phyloP scores from a whole-genome alignment of 2,797 vertebrate species.

The Falco cherrug region DNA sequence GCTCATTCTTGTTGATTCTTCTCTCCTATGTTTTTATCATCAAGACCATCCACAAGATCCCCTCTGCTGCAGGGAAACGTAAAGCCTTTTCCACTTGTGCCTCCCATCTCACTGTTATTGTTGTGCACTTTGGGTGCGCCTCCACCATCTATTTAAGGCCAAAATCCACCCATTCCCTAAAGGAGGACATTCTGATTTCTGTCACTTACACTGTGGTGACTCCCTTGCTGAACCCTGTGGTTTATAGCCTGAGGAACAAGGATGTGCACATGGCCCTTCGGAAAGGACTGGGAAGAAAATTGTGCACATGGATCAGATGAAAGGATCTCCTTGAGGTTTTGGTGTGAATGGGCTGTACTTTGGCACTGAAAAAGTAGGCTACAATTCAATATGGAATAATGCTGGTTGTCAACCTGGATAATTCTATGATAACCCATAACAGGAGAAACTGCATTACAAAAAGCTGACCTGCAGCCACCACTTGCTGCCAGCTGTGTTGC shows the following conservation, averaged over 20 bases:
- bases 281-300: not conserved
- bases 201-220: slow-evolving; percentile 60
- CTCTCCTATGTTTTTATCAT: slow-evolving; percentile 37
- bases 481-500: not conserved
- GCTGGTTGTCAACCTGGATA: not conserved
- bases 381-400: not conserved
- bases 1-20: slow-evolving; percentile 42
- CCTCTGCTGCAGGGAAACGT: not conserved
- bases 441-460: not conserved
- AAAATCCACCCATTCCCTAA: not conserved
- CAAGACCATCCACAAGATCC: slow-evolving; percentile 36
- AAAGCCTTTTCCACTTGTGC: slow-evolving; percentile 68
- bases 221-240: slow-evolving; percentile 54
- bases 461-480: not conserved
- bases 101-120: slow-evolving; percentile 45
- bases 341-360: not conserved
- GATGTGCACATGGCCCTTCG: not conserved
- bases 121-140: slow-evolving; percentile 53
- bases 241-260: not conserved
- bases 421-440: not conserved
- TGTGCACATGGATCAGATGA: not conserved
- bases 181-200: slow-evolving; percentile 53
- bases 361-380: not conserved
- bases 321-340: not conserved
- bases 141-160: slow-evolving; percentile 63